Base-by-base conservation (phyloP, 2,797 vertebrate genomes). In the Tiaroga cobitis region DNA sequence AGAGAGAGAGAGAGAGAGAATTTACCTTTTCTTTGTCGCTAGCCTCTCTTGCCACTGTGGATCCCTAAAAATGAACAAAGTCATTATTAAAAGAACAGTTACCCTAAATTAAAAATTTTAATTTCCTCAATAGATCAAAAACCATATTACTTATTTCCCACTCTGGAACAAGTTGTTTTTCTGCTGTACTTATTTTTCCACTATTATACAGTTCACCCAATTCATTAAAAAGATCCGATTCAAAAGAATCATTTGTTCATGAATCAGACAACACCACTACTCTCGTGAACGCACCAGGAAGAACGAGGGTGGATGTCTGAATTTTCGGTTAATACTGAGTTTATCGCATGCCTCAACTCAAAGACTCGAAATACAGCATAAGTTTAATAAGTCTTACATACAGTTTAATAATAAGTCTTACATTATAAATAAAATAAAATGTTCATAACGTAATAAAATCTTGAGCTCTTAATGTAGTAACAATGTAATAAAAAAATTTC, bases 11-110 rank as follows among this genome's bases (percentile, higher is more conserved):
- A 49, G 46, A 9, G 3, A 18, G 34, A 59, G 5, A 29, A 29
- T 86, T 86, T 97, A 99, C 98, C 98, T 99, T 99, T 95, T 99
- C 98, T 94, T 99, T 99, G 95, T 99, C 98, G 87, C 97, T 99
- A 81, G 98, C 98, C 95, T 99, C 98, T 96, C 98, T 96, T 90
- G 98, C 97, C 92, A 99, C 98, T 83, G 98, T 99, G 78, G 98
- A 99, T 91, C 98, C 98, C 98, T 99, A 93, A 90, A 92, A 93
- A 92, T 87, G 91, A 13, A 39, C 9, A 54, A 15, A 37, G 21
- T 46, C 21, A 24, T 19, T 69, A 70, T 59, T 51, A 39, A 43
- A 82, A 61, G 9, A 29, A 19, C 3, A 24, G 8, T 78, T 49
- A 29, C 11, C 11, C 24, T 18, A 34, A 41, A 21, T 21, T 67